Evolutionary conservation across 2,113 vertebrate genomes (phyloP), one percentile per base, ranked within the genome.

Genomic region (Taurulus bubalis): DNA sequence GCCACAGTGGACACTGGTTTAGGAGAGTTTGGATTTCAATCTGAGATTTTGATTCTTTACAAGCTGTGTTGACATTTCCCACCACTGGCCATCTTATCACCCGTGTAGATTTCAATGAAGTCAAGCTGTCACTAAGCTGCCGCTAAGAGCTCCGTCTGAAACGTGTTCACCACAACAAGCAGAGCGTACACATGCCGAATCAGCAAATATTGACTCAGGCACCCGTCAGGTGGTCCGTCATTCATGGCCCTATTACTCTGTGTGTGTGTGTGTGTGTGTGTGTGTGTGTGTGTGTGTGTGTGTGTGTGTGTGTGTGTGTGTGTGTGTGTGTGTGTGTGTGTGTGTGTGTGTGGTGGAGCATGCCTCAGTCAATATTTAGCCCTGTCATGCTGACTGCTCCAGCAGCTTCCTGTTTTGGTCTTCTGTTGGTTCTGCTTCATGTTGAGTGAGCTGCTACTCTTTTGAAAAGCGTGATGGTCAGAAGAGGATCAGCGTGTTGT

Each of bases 151-250:
- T 12, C 28, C 30, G 22, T 60, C 32, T 72, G 38, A 3, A 71
- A 70, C 0, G 32, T 5, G n/a, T 34, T 59, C 42, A 75, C 59
- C 64, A 58, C 32, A 34, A 51, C 59, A 9, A 36, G 4, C 6
- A 47, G 8, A 53, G 28, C 58, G 38, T 28, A 36, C 68, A 68
- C 58, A 45, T 15, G 47, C n/a, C 28, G 58, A 34, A 83, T 11
- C 16, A 74, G 63, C 59, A 83, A 83, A 88, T 88, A 83, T 85
- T 85, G 80, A 85, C 69, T 71, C 32, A 49, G 66, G 70, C 60
- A 56, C 26, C 49, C 34, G 26, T 79, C 71, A 82, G 64, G 65
- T 79, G 78, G 45, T 68, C 38, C 47, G 77, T 81, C 69, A 79
- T 59, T 47, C 79, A 80, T 26, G 53, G 68, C 11, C 16, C 20